These are phyloP conservation scores for Ptiloglossa arizonensis DNA, from an alignment of 1,140 invertebrate genomes.

Conservation along the genomic window DNA sequence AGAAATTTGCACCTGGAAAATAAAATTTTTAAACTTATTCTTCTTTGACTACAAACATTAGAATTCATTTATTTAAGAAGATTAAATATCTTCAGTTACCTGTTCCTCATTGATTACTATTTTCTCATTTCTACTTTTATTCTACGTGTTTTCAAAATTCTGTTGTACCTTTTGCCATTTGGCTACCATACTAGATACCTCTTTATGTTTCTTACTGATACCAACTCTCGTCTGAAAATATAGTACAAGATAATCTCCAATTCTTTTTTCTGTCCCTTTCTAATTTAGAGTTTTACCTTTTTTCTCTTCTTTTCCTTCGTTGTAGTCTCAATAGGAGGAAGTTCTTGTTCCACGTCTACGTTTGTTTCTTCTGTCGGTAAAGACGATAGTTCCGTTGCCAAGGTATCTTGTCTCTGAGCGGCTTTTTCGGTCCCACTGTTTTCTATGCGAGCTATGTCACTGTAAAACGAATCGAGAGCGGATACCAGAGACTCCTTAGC, in stretches of 20 bases:
- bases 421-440: constrained; percentile 62
- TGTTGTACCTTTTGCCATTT: constrained; percentile 89
- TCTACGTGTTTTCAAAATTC: constrained; percentile 76
- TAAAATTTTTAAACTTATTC: not conserved
- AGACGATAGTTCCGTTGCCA: constrained; percentile 3
- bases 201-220: constrained; percentile 87
- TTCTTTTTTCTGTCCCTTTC: not conserved
- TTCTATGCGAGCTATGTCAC: constrained; percentile 83
- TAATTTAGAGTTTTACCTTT: constrained; percentile 33
- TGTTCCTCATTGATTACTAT: not conserved
- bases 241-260: not conserved
- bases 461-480: constrained; percentile 85
- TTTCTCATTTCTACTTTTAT: not conserved
- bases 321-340: not conserved
- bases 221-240: constrained; percentile 83
- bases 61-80: not conserved
- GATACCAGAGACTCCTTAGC: constrained; percentile 77
- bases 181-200: constrained; percentile 87
- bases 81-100: not conserved
- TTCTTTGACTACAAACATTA: not conserved
- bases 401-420: constrained; percentile 34
- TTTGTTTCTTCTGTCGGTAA: constrained; percentile 30
- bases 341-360: constrained; percentile 41
- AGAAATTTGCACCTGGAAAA: constrained; percentile 1
- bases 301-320: constrained; percentile 52